phyloP scores from a whole-genome alignment of 2,113 vertebrate genomes.

The Nettapus auritus region DNA sequence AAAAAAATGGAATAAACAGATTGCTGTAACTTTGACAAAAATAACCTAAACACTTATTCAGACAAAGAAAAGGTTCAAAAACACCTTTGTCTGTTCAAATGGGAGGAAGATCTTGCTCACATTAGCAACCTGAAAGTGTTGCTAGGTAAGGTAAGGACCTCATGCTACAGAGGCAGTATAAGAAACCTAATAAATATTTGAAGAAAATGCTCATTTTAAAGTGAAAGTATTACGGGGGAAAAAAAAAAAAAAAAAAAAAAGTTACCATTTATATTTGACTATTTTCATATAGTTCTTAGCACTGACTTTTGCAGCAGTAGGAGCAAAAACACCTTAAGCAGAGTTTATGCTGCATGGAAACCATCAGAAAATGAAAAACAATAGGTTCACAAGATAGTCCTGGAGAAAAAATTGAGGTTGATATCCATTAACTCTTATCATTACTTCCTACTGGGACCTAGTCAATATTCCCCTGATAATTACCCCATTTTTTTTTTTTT shows the following conservation, averaged over 20 bases:
- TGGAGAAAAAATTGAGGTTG: background rate
- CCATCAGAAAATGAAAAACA: background rate
- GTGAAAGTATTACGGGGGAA: background rate
- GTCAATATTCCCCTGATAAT: background rate
- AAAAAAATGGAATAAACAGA: background rate
- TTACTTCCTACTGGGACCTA: background rate
- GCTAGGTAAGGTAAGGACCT: no score
- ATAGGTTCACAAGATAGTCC: background rate
- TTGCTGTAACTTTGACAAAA: background rate
- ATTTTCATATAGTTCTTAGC: background rate
- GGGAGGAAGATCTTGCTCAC: background rate
- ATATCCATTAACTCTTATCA: background rate
- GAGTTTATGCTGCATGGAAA: background rate
- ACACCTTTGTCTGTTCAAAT: background rate
- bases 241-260: background rate
- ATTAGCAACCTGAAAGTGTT: background rate
- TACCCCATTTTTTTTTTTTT: background rate
- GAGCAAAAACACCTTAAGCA: background rate
- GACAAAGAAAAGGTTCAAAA: background rate
- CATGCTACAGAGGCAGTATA: background rate
- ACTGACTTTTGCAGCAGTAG: background rate
- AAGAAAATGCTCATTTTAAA: background rate
- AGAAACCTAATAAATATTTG: background rate
- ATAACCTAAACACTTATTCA: background rate
- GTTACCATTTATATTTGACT: background rate